Conservation (phyloP, 2,797 vertebrate species). For the Buceros bicornis region DNA sequence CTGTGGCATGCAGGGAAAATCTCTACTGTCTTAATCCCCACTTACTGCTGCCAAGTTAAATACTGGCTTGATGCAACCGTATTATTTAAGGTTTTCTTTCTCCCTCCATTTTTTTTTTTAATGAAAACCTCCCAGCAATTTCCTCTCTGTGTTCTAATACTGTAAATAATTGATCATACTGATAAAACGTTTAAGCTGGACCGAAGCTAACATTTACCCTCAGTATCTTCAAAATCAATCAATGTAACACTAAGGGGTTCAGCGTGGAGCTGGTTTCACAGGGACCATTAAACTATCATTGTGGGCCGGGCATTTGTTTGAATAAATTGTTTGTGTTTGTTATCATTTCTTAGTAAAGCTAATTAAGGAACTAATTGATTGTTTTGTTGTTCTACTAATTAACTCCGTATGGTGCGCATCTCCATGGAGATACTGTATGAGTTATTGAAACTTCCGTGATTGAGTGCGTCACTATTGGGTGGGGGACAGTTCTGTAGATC, state of each 20-base stretch:
- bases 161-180: constrained; percentile 83
- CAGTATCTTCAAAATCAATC: constrained; percentile 77
- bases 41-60: not conserved
- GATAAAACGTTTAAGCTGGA: constrained; percentile 76
- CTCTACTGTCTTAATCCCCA: not conserved
- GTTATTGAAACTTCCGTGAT: constrained; percentile 82
- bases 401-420: constrained; percentile 86
- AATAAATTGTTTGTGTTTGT: constrained; percentile 84
- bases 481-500: constrained; percentile 72
- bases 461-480: constrained; percentile 67
- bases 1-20: not conserved
- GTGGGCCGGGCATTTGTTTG: constrained; percentile 77
- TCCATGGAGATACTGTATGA: constrained; percentile 84
- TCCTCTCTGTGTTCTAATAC: constrained; percentile 68
- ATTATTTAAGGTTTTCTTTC: constrained; percentile 44
- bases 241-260: constrained; percentile 38
- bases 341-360: constrained; percentile 85
- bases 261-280: constrained; percentile 63
- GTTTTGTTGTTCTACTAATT: constrained; percentile 86
- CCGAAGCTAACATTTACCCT: constrained; percentile 70
- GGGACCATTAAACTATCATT: constrained; percentile 76
- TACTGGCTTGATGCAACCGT: constrained; percentile 30
- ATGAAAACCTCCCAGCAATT: constrained; percentile 69
- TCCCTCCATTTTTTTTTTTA: not conserved
- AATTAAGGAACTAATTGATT: constrained; percentile 88